A percentile compares a stretch with the other conserved stretches of the same genome.
Conservation (phyloP, 2,888 invertebrate species). For the Dolichopus griseipennis region DNA sequence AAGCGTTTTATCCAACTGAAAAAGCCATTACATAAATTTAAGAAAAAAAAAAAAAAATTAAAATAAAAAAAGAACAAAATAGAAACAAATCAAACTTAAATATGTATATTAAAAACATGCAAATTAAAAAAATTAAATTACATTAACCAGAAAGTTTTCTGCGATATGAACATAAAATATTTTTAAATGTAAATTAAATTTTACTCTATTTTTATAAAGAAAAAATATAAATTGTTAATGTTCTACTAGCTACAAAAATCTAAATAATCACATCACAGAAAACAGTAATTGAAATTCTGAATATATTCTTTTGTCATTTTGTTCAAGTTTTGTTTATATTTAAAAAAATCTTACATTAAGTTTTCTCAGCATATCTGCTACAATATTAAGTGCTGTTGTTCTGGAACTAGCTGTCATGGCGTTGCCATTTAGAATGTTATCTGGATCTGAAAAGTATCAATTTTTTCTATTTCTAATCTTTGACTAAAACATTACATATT, state of each 20-base stretch:
- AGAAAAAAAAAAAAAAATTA: constrained; percentile 24
- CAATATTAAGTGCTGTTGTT: constrained; percentile 91
- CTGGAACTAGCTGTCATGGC: constrained; percentile 68
- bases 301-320: background rate
- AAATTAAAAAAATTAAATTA: too few species aligned
- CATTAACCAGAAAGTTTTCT: background rate
- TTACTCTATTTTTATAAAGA: background rate
- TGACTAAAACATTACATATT: constrained; percentile 18
- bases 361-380: constrained; percentile 91
- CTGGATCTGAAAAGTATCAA: constrained; percentile 37
- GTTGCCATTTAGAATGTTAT: constrained; percentile 50
- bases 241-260: background rate
- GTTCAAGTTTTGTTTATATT: background rate
- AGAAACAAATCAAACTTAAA: too few species aligned
- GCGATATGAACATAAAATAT: constrained; percentile 8
- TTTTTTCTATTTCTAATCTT: constrained; percentile 25
- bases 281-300: background rate
- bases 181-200: background rate
- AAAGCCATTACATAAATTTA: constrained; percentile 26
- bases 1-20: constrained; percentile 43
- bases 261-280: background rate
- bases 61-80: constrained; percentile 19
- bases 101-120: too few species aligned
- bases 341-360: constrained; percentile 70
- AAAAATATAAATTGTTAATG: too few species aligned